Evolutionary conservation across 2,113 vertebrate genomes (phyloP).

Genomic region (Nothoprocta perdicaria): DNA sequence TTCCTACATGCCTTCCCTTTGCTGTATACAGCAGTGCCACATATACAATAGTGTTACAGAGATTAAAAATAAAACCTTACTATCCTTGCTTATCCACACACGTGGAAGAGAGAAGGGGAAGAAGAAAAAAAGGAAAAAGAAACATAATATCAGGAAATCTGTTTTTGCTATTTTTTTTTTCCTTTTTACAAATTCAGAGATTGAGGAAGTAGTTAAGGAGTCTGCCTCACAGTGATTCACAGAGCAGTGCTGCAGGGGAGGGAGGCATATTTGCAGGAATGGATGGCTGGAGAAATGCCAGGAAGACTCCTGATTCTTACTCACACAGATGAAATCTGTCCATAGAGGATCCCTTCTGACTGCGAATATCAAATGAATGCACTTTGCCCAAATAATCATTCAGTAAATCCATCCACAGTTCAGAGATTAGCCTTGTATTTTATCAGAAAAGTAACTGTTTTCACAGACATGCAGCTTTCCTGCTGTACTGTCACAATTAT

Average conservation of each 20-base stretch:
- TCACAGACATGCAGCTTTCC: not conserved
- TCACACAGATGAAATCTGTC: not conserved
- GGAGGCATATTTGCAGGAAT: accelerated
- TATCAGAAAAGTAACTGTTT: not conserved
- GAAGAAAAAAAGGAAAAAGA: not conserved
- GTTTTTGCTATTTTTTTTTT: not conserved
- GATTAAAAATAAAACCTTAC: not conserved
- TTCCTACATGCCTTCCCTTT: not conserved
- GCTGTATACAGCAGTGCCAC: not conserved
- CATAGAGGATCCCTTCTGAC: not conserved
- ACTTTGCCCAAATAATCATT: not conserved
- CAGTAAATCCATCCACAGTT: accelerated
- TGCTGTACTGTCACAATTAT: not conserved
- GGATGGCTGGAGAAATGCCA: not conserved
- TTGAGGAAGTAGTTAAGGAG: accelerated
- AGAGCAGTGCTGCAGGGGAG: not conserved
- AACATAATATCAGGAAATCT: not conserved
- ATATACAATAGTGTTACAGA: not conserved
- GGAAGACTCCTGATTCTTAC: not conserved
- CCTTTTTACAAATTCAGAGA: not conserved
- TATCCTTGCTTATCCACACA: not conserved
- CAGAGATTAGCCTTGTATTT: not conserved
- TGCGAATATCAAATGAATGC: not conserved
- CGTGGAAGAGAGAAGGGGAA: not conserved
- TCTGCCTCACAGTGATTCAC: not conserved